A percentile compares a stretch with the other conserved stretches of the same genome.
Conservation (phyloP, 2,797 vertebrate species). For the Rousettus madagascariensis region DNA sequence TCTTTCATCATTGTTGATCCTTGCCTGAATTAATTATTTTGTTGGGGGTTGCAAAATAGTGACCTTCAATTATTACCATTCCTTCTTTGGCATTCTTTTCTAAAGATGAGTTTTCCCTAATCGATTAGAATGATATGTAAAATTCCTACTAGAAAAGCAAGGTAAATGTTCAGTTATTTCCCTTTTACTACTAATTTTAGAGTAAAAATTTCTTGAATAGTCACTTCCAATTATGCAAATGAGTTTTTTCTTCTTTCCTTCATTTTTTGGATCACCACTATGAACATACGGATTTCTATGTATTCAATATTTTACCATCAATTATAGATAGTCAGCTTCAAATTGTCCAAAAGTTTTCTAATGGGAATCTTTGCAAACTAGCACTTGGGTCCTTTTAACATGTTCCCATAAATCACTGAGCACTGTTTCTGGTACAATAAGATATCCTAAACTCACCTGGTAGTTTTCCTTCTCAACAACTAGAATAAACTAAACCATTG, state of each 20-base stretch:
- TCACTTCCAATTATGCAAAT: neutral
- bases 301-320: neutral
- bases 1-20: neutral
- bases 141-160: neutral
- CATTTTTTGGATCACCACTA: neutral
- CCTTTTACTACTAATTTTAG: neutral
- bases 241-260: neutral
- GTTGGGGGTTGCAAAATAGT: neutral
- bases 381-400: neutral
- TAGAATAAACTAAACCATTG: neutral
- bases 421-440: neutral
- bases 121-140: neutral
- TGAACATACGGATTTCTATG: neutral
- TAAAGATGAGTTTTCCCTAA: neutral
- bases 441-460: neutral
- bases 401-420: neutral
- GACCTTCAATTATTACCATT: neutral
- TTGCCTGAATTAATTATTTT: slow-evolving; percentile 27
- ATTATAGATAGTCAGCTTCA: neutral
- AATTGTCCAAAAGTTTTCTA: neutral
- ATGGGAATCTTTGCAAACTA: neutral
- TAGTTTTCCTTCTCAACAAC: neutral
- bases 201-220: neutral
- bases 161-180: neutral
- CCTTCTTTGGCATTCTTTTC: neutral